Evolutionary conservation across 2,797 vertebrate species (phyloP).

Genomic region (Hybognathus amarus): DNA sequence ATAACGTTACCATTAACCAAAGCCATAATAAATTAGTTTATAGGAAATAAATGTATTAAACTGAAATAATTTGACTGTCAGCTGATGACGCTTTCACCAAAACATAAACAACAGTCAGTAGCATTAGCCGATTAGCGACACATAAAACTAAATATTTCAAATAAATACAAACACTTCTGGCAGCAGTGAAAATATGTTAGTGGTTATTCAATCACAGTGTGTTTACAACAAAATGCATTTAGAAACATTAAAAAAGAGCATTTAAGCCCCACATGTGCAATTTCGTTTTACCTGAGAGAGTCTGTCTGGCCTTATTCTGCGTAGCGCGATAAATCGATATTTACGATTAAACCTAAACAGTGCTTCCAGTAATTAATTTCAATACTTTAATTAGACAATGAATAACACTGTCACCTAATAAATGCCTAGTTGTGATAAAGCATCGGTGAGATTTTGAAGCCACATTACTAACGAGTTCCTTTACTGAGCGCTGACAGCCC

Average conservation of each 20-base stretch:
- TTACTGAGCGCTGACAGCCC: slow-evolving; percentile 9
- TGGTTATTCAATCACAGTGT: neutral
- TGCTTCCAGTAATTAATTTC: neutral
- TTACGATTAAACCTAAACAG: neutral
- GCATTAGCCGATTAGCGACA: slow-evolving; percentile 26
- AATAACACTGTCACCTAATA: neutral
- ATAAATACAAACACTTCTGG: neutral
- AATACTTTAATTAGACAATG: neutral
- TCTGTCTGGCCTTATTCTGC: neutral
- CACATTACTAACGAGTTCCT: neutral
- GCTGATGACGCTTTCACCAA: slow-evolving; percentile 22
- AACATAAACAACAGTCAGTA: slow-evolving; percentile 38
- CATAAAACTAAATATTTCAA: neutral
- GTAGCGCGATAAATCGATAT: neutral
- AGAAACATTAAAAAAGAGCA: too few species aligned
- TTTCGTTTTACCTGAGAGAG: slow-evolving; percentile 14
- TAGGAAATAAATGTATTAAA: neutral
- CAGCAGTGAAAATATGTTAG: neutral
- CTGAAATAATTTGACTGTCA: neutral
- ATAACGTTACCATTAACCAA: neutral
- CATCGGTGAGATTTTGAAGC: neutral
- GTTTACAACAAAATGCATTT: neutral
- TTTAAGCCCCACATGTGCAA: neutral
- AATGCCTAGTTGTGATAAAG: neutral
- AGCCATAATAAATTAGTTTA: neutral